These are phyloP conservation scores for Perizoma affinitatum DNA, from an alignment of 2,888 invertebrate genomes.

Conservation along the genomic window DNA sequence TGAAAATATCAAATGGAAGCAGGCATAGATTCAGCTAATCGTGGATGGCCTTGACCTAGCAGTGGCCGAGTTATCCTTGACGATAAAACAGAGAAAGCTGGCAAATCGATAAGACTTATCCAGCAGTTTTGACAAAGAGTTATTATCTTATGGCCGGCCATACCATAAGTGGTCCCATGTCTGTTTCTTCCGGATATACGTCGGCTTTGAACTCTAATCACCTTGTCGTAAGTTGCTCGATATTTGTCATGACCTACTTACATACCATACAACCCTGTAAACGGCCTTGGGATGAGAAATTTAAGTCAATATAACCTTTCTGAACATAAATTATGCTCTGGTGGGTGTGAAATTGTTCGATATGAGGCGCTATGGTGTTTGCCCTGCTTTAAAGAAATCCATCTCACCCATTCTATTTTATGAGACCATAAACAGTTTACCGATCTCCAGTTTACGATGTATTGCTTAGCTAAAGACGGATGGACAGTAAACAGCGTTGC, in stretches of 20 bases:
- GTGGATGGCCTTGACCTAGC: too few relatives aligned
- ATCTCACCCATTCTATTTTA: slow-evolving; percentile 9
- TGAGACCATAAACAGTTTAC: slow-evolving; percentile 12
- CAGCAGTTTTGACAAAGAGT: too few relatives aligned
- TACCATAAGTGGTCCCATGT: too few relatives aligned
- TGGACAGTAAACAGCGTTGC: slow-evolving; percentile 1
- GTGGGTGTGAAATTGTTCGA: background rate
- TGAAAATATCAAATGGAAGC: too few relatives aligned
- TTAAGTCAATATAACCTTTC: slow-evolving; percentile 2
- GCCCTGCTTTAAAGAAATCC: slow-evolving; percentile 3
- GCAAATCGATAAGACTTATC: too few relatives aligned
- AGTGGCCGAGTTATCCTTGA: too few relatives aligned
- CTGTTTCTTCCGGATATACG: too few relatives aligned
- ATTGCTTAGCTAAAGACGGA: slow-evolving; percentile 6
- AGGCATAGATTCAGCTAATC: too few relatives aligned
- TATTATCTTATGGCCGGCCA: too few relatives aligned
- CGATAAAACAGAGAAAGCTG: too few relatives aligned
- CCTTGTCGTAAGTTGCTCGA: slow-evolving; percentile 5
- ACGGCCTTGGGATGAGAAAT: background rate
- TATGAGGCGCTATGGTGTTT: background rate
- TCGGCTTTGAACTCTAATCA: background rate
- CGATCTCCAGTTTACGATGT: slow-evolving; percentile 11
- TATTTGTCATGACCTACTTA: slow-evolving; percentile 21
- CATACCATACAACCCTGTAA: slow-evolving; percentile 11
- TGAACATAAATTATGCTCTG: background rate